phyloP scores from a whole-genome alignment of 2,888 invertebrate species.

The Epistrophe grossulariae region DNA sequence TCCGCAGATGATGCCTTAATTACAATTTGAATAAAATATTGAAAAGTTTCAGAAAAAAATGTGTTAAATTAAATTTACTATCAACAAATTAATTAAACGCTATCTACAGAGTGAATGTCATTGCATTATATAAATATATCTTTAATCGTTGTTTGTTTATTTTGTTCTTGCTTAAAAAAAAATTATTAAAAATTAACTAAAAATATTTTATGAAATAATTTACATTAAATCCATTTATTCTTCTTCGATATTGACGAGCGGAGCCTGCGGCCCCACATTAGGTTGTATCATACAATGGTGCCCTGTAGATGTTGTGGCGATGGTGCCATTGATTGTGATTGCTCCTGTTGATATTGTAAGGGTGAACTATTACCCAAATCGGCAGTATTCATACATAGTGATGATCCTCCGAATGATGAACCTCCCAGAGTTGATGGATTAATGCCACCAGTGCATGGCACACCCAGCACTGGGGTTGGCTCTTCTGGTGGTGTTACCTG shows the following conservation, averaged over 20 bases:
- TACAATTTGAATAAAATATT: no score
- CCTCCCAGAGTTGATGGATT: constrained; percentile 82
- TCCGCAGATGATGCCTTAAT: no score
- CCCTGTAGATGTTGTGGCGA: constrained; percentile 91
- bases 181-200: constrained; percentile 18
- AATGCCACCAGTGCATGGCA: constrained; percentile 83
- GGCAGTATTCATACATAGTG: constrained; percentile 81
- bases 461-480: constrained; percentile 83
- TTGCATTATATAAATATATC: constrained; percentile 34
- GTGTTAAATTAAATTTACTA: constrained; percentile 10
- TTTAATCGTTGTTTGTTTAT: constrained; percentile 72
- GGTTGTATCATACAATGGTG: constrained; percentile 97
- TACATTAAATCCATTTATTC: constrained; percentile 84
- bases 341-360: constrained; percentile 85
- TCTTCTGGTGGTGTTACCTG: constrained; percentile 89
- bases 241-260: constrained; percentile 89
- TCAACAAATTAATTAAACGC: constrained; percentile 10
- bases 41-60: no score
- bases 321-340: constrained; percentile 81
- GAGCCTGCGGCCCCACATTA: constrained; percentile 95
- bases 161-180: constrained; percentile 63
- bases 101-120: constrained; percentile 59
- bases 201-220: constrained; percentile 51
- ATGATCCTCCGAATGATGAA: constrained; percentile 80
- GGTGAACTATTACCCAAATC: constrained; percentile 85